phyloP scores from a whole-genome alignment of 2,113 vertebrate species.

The Caranx melampygus region DNA sequence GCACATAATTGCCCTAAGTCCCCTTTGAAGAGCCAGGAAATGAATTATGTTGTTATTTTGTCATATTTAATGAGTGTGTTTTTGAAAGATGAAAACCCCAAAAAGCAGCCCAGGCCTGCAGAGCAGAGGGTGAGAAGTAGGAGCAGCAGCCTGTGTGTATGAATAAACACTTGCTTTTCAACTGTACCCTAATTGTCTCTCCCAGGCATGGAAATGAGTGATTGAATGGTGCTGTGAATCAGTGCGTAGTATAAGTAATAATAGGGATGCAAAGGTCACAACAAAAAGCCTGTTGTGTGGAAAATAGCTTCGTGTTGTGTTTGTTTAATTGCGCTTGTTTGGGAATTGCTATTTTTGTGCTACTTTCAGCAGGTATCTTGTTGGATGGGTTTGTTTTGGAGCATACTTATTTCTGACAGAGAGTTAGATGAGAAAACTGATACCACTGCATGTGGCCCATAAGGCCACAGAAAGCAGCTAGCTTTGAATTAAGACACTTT shows the following conservation, averaged over 20 bases:
- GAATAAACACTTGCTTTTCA: constrained; percentile 64
- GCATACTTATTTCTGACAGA: not conserved
- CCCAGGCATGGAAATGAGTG: constrained; percentile 43
- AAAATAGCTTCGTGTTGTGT: not conserved
- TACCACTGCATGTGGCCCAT: not conserved
- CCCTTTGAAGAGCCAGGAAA: constrained; percentile 51
- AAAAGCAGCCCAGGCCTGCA: constrained; percentile 64
- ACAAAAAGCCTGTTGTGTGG: not conserved
- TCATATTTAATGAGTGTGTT: constrained; percentile 75
- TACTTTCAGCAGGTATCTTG: constrained; percentile 1
- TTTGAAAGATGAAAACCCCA: constrained; percentile 68
- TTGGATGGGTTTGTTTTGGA: not conserved
- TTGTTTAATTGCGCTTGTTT: not conserved
- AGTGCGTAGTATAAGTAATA: not conserved
- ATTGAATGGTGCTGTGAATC: constrained; percentile 22
- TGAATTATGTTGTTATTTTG: constrained; percentile 63
- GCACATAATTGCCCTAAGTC: constrained; percentile 43
- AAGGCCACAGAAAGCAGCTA: not conserved
- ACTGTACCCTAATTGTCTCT: constrained; percentile 66
- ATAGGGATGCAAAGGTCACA: constrained; percentile 7
- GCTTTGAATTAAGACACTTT: not conserved
- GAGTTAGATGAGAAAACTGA: too few relatives aligned
- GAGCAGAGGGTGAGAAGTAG: constrained; percentile 24
- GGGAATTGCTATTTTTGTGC: not conserved
- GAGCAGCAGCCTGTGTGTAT: not conserved